A percentile compares a stretch with the other conserved stretches of the same genome.
These are phyloP conservation scores for Sciurus vulgaris DNA, from an alignment of 2,797 vertebrate genomes.

Conservation along the genomic window DNA sequence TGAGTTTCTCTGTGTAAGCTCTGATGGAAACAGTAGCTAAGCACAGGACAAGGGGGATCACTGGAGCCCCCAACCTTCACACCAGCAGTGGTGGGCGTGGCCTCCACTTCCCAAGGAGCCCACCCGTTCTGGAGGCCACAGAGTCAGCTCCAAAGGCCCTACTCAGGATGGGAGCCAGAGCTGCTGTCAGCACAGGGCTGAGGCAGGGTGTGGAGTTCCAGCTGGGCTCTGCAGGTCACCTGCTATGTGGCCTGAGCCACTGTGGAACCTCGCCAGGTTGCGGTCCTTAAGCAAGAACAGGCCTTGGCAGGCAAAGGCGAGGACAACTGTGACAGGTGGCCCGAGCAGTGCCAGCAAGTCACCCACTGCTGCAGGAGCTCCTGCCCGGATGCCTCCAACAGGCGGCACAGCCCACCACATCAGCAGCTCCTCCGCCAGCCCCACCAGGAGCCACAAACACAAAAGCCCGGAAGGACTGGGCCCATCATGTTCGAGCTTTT, in stretches of 20 bases:
- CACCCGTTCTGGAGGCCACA: accelerated
- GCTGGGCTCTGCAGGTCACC: neutral
- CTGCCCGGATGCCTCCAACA: no score
- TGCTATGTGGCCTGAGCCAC: no score
- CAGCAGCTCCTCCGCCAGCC: no score
- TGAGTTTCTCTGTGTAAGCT: neutral
- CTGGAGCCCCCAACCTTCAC: no score
- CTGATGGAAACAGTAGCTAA: neutral
- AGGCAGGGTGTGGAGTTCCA: neutral
- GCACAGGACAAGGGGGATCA: accelerated
- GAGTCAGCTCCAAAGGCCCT: neutral
- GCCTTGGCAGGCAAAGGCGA: no score
- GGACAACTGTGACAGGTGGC: no score
- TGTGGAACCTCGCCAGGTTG: neutral
- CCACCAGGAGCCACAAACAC: neutral
- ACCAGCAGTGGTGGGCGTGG: neutral
- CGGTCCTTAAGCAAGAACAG: neutral
- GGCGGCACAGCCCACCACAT: neutral
- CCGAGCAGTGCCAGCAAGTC: neutral
- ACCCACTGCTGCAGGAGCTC: no score
- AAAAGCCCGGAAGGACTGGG: neutral
- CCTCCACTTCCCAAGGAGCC: neutral
- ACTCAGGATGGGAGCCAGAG: neutral
- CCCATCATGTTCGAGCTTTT: neutral
- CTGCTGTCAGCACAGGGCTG: neutral